Conservation (phyloP, 2,888 invertebrate species). For the Monoplex corrugatus region DNA sequence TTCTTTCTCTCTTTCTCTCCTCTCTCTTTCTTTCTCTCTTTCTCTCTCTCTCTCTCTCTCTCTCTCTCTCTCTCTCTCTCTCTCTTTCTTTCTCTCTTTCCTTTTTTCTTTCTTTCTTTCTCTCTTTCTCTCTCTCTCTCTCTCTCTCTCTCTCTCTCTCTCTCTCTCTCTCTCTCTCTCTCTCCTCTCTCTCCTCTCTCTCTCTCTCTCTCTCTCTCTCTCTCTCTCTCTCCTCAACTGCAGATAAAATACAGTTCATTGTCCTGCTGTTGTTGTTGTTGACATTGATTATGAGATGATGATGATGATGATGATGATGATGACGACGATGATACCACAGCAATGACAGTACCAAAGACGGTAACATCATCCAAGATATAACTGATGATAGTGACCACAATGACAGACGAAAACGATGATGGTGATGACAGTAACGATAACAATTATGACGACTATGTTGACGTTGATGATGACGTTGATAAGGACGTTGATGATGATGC, state of each 20-base stretch:
- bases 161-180: slow-evolving; percentile 22
- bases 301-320: no score
- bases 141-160: slow-evolving; percentile 7
- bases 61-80: neutral
- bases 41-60: neutral
- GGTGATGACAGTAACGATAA: no score
- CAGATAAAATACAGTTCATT: no score
- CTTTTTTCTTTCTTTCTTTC: neutral
- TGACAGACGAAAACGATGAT: neutral
- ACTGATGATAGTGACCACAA: neutral
- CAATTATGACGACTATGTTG: no score
- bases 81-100: neutral
- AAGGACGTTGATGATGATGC: slow-evolving; percentile 5
- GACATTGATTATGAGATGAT: no score
- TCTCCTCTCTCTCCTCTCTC: slow-evolving; percentile 7
- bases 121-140: neutral
- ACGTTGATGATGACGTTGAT: no score
- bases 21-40: neutral
- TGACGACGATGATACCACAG: no score
- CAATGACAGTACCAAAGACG: no score
- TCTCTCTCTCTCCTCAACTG: neutral
- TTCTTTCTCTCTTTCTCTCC: neutral
- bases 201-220: slow-evolving; percentile 30
- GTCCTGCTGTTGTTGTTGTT: no score
- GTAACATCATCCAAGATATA: no score